Conservation (phyloP, 37 sponge, comb jelly and placozoan species). For the Axinella damicornis region DNA sequence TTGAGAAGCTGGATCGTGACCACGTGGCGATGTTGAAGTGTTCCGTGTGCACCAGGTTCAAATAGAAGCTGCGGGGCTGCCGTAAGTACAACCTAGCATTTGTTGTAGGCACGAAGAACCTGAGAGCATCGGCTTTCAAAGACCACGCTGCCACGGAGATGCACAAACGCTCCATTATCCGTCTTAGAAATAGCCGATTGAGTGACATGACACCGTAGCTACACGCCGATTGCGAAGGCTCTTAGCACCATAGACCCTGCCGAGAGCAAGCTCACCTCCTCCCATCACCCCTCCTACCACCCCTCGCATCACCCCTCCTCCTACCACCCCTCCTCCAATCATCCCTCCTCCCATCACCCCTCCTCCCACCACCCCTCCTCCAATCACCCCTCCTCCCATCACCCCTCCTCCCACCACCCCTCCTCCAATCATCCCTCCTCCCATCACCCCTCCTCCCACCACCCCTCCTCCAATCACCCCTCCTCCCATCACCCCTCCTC, state of each 20-base stretch:
- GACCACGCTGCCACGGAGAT: conserved; percentile 34
- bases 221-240: conserved; percentile 22
- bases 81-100: conserved; percentile 56
- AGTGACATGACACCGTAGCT: background rate
- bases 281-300: no score
- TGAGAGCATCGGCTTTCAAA: conserved; percentile 25
- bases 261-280: background rate
- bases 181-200: conserved; percentile 13
- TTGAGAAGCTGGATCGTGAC: conserved; percentile 28
- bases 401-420: no score
- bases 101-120: conserved; percentile 46
- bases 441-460: no score
- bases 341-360: no score
- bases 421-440: no score
- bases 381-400: no score
- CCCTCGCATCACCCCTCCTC: no score
- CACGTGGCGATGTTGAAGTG: conserved; percentile 25
- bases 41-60: conserved; percentile 21
- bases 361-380: no score
- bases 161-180: conserved; percentile 30
- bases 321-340: no score
- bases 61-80: background rate
- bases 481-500: no score
- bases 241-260: background rate
- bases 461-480: no score